phyloP scores from a whole-genome alignment of 2,113 vertebrate species.

The Oenanthe melanoleuca region DNA sequence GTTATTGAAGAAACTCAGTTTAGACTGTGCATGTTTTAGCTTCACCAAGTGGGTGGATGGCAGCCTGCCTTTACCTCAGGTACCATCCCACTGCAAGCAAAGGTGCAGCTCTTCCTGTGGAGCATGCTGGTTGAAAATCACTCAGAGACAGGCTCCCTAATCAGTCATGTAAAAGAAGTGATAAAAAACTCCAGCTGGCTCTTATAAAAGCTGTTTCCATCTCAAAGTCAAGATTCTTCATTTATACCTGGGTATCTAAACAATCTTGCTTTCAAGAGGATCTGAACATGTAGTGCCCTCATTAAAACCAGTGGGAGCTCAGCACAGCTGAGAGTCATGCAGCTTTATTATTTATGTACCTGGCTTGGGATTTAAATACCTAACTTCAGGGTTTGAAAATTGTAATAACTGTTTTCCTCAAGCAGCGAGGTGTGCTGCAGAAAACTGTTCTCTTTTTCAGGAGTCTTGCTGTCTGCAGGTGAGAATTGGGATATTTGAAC shows the following conservation, averaged over 20 bases:
- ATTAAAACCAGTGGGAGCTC: constrained; percentile 20
- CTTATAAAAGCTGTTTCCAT: neutral
- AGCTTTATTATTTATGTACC: constrained; percentile 12
- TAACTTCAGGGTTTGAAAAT: neutral
- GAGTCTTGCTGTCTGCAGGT: neutral
- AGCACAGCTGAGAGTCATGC: neutral
- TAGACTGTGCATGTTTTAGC: neutral
- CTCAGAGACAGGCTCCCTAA: neutral
- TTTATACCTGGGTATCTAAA: neutral
- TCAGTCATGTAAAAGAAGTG: neutral
- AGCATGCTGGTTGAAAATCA: neutral
- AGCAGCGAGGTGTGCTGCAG: neutral
- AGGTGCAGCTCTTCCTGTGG: neutral
- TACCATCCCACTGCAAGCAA: neutral
- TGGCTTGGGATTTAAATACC: constrained; percentile 1
- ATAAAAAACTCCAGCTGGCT: neutral
- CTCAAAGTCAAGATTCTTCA: neutral
- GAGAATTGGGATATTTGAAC: neutral
- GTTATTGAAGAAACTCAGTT: neutral
- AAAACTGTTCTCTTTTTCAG: neutral
- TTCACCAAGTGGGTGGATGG: neutral
- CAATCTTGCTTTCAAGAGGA: neutral
- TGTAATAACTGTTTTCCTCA: constrained; percentile 3
- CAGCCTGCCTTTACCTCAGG: neutral
- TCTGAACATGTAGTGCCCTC: neutral